A percentile compares a stretch with the other conserved stretches of the same genome.
These are phyloP conservation scores for Sisyra nigra DNA, from an alignment of 2,888 invertebrate species.

Conservation along the genomic window DNA sequence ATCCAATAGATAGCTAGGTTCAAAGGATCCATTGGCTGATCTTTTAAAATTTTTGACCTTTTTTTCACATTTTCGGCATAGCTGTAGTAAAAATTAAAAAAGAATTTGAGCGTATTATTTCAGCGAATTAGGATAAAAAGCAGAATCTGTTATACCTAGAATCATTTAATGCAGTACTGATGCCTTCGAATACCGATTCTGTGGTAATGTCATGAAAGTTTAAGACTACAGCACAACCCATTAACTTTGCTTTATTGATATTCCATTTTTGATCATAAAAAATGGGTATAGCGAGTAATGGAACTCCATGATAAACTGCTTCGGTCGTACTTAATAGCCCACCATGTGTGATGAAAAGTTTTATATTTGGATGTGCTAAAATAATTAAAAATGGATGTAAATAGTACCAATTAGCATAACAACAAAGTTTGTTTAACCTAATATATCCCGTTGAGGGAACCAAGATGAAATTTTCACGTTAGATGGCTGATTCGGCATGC, in stretches of 20 bases:
- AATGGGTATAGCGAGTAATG: conserved; percentile 34
- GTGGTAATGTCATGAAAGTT: conserved; percentile 25
- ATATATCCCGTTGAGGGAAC: conserved; percentile 22
- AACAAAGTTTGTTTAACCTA: too few relatives aligned
- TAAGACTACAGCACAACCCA: conserved; percentile 27
- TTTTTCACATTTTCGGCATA: conserved; percentile 8
- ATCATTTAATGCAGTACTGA: too few relatives aligned
- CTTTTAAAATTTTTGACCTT: conserved; percentile 7
- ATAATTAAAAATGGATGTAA: conserved; percentile 3
- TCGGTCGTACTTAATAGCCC: conserved; percentile 39
- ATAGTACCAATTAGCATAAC: too few relatives aligned
- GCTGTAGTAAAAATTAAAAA: conserved; percentile 8
- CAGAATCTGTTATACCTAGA: too few relatives aligned
- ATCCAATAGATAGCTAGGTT: conserved; percentile 10
- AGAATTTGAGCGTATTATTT: too few relatives aligned
- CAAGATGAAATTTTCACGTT: conserved; percentile 25
- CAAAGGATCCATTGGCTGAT: conserved; percentile 7
- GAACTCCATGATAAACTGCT: conserved; percentile 30
- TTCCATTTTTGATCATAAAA: conserved; percentile 32
- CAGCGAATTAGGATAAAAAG: too few relatives aligned
- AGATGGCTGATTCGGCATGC: conserved; percentile 21
- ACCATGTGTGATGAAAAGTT: conserved; percentile 39
- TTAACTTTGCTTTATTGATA: conserved; percentile 25
- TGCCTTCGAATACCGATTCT: conserved; percentile 14
- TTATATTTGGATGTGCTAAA: conserved; percentile 34